Percentiles rank a stretch among this genome's conserved stretches.
Conservation (phyloP, 2,888 invertebrate species). For the Morpho achilles region DNA sequence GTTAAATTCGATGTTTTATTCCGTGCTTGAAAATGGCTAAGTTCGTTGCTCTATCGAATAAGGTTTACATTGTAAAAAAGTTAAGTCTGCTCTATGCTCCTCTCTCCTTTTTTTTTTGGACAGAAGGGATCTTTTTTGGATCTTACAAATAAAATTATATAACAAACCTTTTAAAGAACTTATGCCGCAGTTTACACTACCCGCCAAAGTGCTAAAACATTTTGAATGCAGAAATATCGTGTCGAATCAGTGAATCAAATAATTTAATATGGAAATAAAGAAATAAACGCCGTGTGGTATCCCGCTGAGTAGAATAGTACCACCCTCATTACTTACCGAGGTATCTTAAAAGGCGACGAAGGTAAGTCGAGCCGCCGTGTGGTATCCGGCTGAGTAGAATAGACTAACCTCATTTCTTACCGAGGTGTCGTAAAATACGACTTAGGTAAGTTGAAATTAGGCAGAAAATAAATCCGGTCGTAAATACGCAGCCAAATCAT, state of each 20-base stretch:
- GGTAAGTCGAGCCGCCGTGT: too few relatives aligned
- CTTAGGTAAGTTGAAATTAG: too few relatives aligned
- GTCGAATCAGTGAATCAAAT: slow-evolving; percentile 69
- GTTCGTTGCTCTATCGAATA: too few relatives aligned
- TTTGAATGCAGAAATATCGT: slow-evolving; percentile 59
- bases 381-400: too few relatives aligned
- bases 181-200: slow-evolving; percentile 54
- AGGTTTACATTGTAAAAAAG: neutral
- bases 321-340: too few relatives aligned
- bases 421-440: too few relatives aligned
- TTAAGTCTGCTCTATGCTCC: neutral
- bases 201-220: slow-evolving; percentile 52
- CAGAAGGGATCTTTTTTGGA: too few relatives aligned
- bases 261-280: slow-evolving; percentile 33
- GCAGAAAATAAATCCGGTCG: too few relatives aligned
- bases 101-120: neutral
- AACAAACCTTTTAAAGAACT: slow-evolving; percentile 57
- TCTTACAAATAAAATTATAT: slow-evolving; percentile 48
- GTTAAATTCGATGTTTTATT: slow-evolving; percentile 45
- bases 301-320: too few relatives aligned
- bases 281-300: slow-evolving; percentile 29
- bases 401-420: too few relatives aligned
- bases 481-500: too few relatives aligned
- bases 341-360: too few relatives aligned
- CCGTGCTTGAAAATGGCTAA: slow-evolving; percentile 9